Base-by-base conservation (phyloP, 1,140 invertebrate species). In the Yoshiicerus persimilis region DNA sequence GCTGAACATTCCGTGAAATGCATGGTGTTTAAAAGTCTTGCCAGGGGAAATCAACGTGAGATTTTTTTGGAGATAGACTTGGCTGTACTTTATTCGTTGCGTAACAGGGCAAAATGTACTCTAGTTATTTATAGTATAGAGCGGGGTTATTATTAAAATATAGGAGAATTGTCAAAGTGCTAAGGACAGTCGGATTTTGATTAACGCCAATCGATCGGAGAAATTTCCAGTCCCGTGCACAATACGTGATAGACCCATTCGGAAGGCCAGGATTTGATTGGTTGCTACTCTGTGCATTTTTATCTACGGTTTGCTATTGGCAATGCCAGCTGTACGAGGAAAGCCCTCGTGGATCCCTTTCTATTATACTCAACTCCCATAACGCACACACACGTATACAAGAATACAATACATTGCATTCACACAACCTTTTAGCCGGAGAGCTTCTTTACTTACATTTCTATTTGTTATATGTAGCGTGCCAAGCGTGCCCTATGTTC, bases 161-260 rank as follows among this genome's bases (percentile, higher is more conserved):
- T 38, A 36, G 77, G 27, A 83, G 77, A 36, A 20, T 84, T 84
- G 83, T 80, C 75, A 80, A 32, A 36, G 30, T 34, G 75, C 75
- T 80, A 80, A 80, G 83, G 83, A 84, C 83, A 41, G 23, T 84
- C 39, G 27, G 41, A 80, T 80, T 80, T 32, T 86, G 84, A 86
- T 86, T 86, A 86, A 86, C 84, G 32, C 84, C 84, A 86, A 86
- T 86, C 84, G 84, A 86, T 86, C 56, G 84, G 56, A 36, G 41
- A 86, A 86, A 86, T 86, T 86, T 86, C 84, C 84, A 36, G 41
- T 86, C 62, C 34, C 32, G 16, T 86, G 56, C 56, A 86, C 84
- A 86, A 86, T 86, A 66, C 41, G 47, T 86, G 84, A 86, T 86
- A 86, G 84, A 86, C 84, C 84, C 84, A 86, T 86, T 64, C 56